Conservation (phyloP, 2,888 invertebrate species). For the Drosophila kanekoi region DNA sequence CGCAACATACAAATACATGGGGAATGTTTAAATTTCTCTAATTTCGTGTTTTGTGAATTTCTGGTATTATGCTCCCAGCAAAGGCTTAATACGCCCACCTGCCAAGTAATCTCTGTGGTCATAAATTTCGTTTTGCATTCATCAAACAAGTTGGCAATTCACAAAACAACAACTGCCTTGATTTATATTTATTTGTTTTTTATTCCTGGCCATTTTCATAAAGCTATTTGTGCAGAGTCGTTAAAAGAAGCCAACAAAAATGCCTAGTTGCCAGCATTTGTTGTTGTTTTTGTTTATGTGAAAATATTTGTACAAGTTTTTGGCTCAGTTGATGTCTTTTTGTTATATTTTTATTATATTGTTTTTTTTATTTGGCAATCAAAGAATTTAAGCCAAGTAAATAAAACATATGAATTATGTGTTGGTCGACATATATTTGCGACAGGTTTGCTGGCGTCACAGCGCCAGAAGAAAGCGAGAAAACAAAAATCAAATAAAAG, state of each 20-base stretch:
- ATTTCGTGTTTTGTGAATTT: no score
- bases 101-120: constrained; percentile 7
- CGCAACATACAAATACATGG: constrained; percentile 2
- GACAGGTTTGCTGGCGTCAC: constrained; percentile 53
- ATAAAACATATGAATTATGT: constrained; percentile 79
- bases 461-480: constrained; percentile 36
- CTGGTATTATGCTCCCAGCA: background rate
- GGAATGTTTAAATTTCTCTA: background rate
- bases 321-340: constrained; percentile 3
- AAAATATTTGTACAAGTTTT: constrained; percentile 37
- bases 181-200: constrained; percentile 46
- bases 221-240: constrained; percentile 36
- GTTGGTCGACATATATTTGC: constrained; percentile 28
- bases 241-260: constrained; percentile 30
- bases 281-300: constrained; percentile 24
- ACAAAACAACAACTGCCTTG: constrained; percentile 34
- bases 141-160: constrained; percentile 36
- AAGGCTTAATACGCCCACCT: constrained; percentile 36
- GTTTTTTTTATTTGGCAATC: constrained; percentile 40
- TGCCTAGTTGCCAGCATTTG: constrained; percentile 25
- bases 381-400: constrained; percentile 64
- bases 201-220: constrained; percentile 19
- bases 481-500: background rate
- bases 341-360: constrained; percentile 4
- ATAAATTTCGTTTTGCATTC: constrained; percentile 22